phyloP scores from a whole-genome alignment of 2,888 invertebrate species.

The Germaria angustata region DNA sequence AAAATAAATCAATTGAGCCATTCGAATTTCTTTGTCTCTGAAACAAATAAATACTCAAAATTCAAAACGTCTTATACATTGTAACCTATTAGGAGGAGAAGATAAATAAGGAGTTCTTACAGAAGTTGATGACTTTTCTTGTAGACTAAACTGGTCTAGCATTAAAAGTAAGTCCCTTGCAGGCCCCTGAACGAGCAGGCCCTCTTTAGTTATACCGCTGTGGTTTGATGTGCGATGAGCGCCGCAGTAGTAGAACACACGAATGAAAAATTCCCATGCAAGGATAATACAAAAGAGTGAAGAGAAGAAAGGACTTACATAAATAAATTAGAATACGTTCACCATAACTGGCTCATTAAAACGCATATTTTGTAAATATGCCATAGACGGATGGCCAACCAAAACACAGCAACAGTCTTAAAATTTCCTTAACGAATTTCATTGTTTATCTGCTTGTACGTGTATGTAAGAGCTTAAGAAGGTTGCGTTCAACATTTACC shows the following conservation, averaged over 20 bases:
- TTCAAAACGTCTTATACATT: too few species aligned
- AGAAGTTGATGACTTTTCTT: too few species aligned
- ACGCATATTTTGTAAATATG: constrained; percentile 30
- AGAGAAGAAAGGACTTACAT: neutral
- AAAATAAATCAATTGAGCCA: too few species aligned
- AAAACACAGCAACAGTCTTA: neutral
- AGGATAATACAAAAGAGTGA: neutral
- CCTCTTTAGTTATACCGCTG: too few species aligned
- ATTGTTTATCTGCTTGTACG: constrained; percentile 38
- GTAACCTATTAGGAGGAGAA: too few species aligned
- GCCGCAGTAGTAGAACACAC: neutral
- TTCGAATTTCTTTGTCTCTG: too few species aligned
- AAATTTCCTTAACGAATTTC: constrained; percentile 42
- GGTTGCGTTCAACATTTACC: constrained; percentile 33
- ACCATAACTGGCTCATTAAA: constrained; percentile 38
- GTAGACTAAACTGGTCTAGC: too few species aligned
- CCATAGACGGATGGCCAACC: neutral
- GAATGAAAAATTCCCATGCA: neutral
- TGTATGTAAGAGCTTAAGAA: constrained; percentile 14
- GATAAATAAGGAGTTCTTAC: too few species aligned
- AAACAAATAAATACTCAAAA: too few species aligned
- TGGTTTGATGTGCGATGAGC: neutral
- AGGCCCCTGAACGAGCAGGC: too few species aligned
- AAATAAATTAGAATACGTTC: constrained; percentile 1
- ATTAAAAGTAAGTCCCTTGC: too few species aligned